Conservation (phyloP, 1,140 invertebrate species). For the Elymnias hypermnestra region DNA sequence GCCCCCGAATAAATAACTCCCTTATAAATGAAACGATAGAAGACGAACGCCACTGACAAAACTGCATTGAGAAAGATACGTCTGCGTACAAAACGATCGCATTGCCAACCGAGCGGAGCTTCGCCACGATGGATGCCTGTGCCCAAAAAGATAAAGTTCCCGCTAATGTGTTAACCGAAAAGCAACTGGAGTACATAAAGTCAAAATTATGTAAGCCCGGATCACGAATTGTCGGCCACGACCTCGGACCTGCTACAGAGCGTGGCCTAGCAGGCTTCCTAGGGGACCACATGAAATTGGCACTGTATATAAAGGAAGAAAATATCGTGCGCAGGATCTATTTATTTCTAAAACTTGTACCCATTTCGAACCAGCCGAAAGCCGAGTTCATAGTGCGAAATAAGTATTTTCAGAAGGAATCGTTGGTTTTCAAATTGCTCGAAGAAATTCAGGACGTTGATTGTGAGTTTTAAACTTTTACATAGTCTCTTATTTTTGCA, state of each 20-base stretch:
- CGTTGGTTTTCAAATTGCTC: conserved; percentile 35
- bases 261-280: conserved; percentile 47
- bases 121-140: no score
- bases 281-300: conserved; percentile 42
- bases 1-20: no score
- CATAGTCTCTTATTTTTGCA: no score
- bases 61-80: no score
- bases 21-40: no score
- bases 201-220: conserved; percentile 16
- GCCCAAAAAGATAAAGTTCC: conserved; percentile 7
- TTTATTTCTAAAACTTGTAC: conserved; percentile 47
- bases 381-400: conserved; percentile 39
- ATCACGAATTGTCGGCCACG: conserved; percentile 25
- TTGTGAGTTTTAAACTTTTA: no score
- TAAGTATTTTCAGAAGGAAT: conserved; percentile 40
- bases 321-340: conserved; percentile 23
- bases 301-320: conserved; percentile 22
- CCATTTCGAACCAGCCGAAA: conserved; percentile 41
- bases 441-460: conserved; percentile 22
- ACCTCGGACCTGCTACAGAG: conserved; percentile 28
- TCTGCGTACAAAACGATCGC: no score
- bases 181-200: conserved; percentile 35
- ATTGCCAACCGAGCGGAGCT: no score
- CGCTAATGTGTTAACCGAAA: conserved; percentile 30
- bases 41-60: no score